Base-by-base conservation (phyloP, 2,113 vertebrate genomes). In the Cynocephalus volans region DNA sequence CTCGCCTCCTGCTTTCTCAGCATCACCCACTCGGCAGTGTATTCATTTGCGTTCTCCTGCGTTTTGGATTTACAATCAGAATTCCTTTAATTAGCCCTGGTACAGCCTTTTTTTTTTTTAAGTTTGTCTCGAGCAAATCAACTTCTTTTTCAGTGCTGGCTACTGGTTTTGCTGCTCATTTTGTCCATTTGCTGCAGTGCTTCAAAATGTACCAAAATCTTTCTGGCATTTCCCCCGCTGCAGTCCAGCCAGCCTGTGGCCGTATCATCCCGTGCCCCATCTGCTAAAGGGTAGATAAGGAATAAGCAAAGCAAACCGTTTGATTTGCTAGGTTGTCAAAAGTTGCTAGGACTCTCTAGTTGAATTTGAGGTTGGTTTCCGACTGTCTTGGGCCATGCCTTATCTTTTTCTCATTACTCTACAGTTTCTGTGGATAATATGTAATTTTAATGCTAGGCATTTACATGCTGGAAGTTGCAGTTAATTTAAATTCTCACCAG, bases 131-230 rank as follows among this genome's bases (percentile, higher is more conserved):
- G 56, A 76, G 73, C 85, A 86, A 50, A 58, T 73, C 50, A n/a
- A 33, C 48, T 17, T 13, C 48, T 31, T 86, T 72, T 69, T 28
- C 28, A 81, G 9, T 2, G 5, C 52, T 1, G 6, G 41, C 48
- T 41, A 9, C 48, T 45, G 48, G 28, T 21, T 76, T 82, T 21
- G 36, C 19, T 23, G 62, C 75, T 88, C 64, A 54, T 58, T 64
- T 54, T 26, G 62, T 72, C 62, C 33, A 0, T 26, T 65, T n/a
- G 81, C 36, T 45, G 15, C 4, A 3, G 13, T 26, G 18, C 24
- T 69, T 86, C 64, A 54, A 36, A 31, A 11, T 6, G 13, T 10
- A 13, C 6, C 2, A 2, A 31, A 18, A 0, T 0, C 0, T 4
- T 18, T 50, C 45, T 64, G 21, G 48, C 9, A 10, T 31, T 8